Percentiles rank a stretch among this genome's conserved stretches.
Evolutionary conservation across 2,888 invertebrate genomes (phyloP).

Genomic region (Mythimna impura): DNA sequence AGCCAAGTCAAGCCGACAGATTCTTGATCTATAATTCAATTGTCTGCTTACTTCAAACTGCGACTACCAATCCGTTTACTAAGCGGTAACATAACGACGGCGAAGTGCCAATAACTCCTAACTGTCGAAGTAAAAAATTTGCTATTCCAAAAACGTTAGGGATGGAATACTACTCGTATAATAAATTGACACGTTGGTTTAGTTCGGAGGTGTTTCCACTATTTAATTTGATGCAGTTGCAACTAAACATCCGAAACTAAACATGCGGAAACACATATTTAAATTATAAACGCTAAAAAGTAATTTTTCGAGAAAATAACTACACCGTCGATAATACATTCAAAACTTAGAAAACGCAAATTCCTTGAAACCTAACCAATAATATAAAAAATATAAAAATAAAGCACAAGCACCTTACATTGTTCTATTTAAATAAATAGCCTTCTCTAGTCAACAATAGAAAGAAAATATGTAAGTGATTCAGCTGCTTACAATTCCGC

Average conservation of each 20-base stretch:
- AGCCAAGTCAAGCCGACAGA: background rate
- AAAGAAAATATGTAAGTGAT: constrained; percentile 40
- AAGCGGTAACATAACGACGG: too few relatives aligned
- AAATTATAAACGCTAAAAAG: too few relatives aligned
- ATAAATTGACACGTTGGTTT: too few relatives aligned
- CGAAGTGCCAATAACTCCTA: too few relatives aligned
- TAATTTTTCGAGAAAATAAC: too few relatives aligned
- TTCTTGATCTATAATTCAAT: background rate
- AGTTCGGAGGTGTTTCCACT: too few relatives aligned
- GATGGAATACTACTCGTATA: too few relatives aligned
- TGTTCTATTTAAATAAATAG: constrained; percentile 39
- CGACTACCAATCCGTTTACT: background rate
- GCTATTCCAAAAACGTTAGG: too few relatives aligned
- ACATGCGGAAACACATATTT: too few relatives aligned
- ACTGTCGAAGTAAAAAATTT: too few relatives aligned
- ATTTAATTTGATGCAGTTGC: too few relatives aligned
- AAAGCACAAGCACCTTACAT: background rate
- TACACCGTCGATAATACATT: background rate
- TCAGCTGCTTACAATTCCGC: constrained; percentile 59
- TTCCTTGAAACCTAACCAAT: background rate
- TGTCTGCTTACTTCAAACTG: background rate
- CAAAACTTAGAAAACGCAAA: background rate
- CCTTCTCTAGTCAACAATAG: constrained; percentile 14
- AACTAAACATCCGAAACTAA: too few relatives aligned
- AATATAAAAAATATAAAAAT: background rate